A percentile compares a stretch with the other conserved stretches of the same genome.
Evolutionary conservation across 2,888 invertebrate species (phyloP).

Genomic region (Baccha elongata): DNA sequence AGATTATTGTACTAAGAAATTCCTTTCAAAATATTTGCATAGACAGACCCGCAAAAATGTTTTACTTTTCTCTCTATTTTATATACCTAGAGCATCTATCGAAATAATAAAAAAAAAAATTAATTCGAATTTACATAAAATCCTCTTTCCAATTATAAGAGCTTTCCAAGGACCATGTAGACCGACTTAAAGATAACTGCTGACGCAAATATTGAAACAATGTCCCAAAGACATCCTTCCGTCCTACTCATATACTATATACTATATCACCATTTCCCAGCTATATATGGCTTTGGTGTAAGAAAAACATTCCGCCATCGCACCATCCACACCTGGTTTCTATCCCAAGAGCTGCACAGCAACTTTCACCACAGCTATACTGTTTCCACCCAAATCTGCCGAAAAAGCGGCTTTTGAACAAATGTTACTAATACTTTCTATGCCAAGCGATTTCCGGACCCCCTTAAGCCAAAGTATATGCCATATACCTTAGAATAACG

Average conservation of each 20-base stretch:
- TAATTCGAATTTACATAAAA: conserved; percentile 72
- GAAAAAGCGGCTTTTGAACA: conserved; percentile 69
- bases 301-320: conserved; percentile 50
- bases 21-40: conserved; percentile 14
- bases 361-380: conserved; percentile 12
- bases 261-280: conserved; percentile 57
- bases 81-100: neutral
- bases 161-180: conserved; percentile 50
- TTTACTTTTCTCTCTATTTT: neutral
- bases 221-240: conserved; percentile 62
- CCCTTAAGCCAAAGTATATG: conserved; percentile 19
- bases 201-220: conserved; percentile 74
- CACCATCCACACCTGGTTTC: conserved; percentile 43
- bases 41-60: conserved; percentile 8
- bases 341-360: conserved; percentile 46
- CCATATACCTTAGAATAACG: neutral
- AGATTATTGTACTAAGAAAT: neutral
- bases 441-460: conserved; percentile 22
- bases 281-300: conserved; percentile 18
- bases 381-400: conserved; percentile 35
- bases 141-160: conserved; percentile 63
- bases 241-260: neutral
- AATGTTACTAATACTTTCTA: conserved; percentile 69
- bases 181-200: conserved; percentile 67
- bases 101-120: conserved; percentile 26